Base-by-base conservation (phyloP, 2,888 invertebrate species). In the Drosophila algonquin region DNA sequence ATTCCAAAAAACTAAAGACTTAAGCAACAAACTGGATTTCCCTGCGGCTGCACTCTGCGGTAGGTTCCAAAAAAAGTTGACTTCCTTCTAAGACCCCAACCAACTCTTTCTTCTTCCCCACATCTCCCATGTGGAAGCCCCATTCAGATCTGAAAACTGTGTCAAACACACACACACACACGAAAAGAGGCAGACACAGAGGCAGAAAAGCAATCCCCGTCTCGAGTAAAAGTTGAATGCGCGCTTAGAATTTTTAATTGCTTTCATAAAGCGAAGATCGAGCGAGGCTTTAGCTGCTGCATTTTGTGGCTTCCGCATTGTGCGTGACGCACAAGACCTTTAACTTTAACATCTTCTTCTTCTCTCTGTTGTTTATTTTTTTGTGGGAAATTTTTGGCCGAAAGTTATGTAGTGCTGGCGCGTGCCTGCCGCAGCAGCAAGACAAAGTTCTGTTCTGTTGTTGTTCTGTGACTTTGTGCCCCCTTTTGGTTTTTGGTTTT, bases 171-270 rank as follows among this genome's bases (percentile, higher is more conserved):
- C 56, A 60, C 45, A 55, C 55, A 21, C 12, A 32, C 3, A 4
- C 10, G 12, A 0, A 32, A 0, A 32, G 24, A 24, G 24, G 24
- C 24, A 16, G 35, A 4, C 3, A 4, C 35, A 35, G 0, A 35
- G 35, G 35, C 35, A 4, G 40, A 40, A 40, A 40, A 40, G 40
- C 61, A 24, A 30, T 55, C 48, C 55, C 50, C 50, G 65, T 64
- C 53, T 65, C 70, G 57, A 69, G 79, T 87, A 87, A 81, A 81
- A 82, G 76, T 71, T 76, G 65, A 57, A 75, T 73, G 79, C 81
- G 84, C 84, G 82, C 60, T 71, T 86, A 89, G 89, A 87, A 87
- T 87, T 81, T 88, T 88, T 88, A 87, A 89, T 87, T 89, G 79
- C 81, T 77, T 75, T 76, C 75, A 79, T 82, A 75, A 52, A 63